These are phyloP conservation scores for Rhodeus uyekii DNA, from an alignment of 2,797 vertebrate genomes.

Conservation along the genomic window DNA sequence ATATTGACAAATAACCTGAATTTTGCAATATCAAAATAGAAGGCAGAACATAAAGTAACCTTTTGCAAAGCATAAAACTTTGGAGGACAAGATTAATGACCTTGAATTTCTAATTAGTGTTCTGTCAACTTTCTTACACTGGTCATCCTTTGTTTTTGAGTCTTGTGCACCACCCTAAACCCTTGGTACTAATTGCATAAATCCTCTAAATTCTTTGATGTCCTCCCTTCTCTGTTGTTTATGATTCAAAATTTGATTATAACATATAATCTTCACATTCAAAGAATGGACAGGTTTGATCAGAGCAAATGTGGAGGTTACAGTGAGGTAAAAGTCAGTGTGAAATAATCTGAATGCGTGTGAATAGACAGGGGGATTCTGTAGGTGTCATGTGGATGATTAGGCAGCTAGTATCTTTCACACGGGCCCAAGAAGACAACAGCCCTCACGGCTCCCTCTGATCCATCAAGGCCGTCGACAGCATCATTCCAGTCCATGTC, in stretches of 20 bases:
- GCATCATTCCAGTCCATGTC: conserved; percentile 92
- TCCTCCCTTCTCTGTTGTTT: neutral
- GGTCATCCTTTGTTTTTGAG: neutral
- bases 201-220: neutral
- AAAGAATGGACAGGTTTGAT: neutral
- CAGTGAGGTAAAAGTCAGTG: neutral
- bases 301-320: neutral
- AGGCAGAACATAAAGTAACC: neutral
- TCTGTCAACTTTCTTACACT: neutral
- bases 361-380: conserved; percentile 49
- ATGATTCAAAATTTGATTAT: neutral
- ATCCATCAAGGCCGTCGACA: conserved; percentile 91
- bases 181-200: too few relatives aligned
- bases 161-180: neutral
- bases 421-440: conserved; percentile 77
- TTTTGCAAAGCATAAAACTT: neutral
- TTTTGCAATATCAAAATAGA: neutral
- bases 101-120: neutral
- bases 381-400: conserved; percentile 84
- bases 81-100: neutral
- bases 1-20: neutral
- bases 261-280: neutral
- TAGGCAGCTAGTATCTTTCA: conserved; percentile 88
- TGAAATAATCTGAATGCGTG: conserved; percentile 23
- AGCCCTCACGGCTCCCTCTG: conserved; percentile 81